These are phyloP conservation scores for Parnassius smintheus DNA, from an alignment of 2,888 invertebrate genomes.

Conservation along the genomic window DNA sequence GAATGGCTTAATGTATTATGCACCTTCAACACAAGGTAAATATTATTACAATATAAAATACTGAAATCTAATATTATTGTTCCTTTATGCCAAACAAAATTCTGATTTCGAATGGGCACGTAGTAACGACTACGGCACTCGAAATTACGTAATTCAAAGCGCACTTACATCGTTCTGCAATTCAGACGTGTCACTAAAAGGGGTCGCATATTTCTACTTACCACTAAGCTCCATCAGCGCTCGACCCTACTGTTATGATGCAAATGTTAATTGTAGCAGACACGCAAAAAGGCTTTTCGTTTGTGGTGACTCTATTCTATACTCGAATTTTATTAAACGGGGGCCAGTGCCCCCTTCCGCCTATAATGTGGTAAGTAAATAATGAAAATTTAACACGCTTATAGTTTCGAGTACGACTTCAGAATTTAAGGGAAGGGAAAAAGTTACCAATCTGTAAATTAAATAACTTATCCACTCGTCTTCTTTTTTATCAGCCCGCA, in stretches of 20 bases:
- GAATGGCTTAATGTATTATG: too few relatives aligned
- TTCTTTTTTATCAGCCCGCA: too few relatives aligned
- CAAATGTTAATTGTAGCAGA: conserved; percentile 42
- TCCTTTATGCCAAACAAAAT: too few relatives aligned
- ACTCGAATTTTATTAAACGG: conserved; percentile 20
- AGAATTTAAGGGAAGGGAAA: neutral
- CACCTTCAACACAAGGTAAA: too few relatives aligned
- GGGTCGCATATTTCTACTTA: conserved; percentile 41
- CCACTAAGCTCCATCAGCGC: conserved; percentile 39
- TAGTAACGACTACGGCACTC: conserved; percentile 1
- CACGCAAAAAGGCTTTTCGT: conserved; percentile 34
- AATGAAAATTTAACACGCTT: conserved; percentile 20
- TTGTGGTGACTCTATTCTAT: conserved; percentile 14
- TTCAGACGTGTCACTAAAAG: conserved; percentile 34
- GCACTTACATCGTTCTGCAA: conserved; percentile 28
- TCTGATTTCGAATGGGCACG: too few relatives aligned
- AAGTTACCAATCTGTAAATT: too few relatives aligned
- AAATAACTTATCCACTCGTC: too few relatives aligned
- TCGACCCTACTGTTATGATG: conserved; percentile 40
- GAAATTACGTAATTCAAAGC: conserved; percentile 6
- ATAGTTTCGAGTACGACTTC: conserved; percentile 7
- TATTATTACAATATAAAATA: too few relatives aligned
- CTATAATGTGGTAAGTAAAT: conserved; percentile 22
- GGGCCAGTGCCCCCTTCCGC: conserved; percentile 11
- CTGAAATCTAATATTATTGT: too few relatives aligned